These are phyloP conservation scores for Podabrus alpinus DNA, from an alignment of 2,888 invertebrate species.

Conservation along the genomic window DNA sequence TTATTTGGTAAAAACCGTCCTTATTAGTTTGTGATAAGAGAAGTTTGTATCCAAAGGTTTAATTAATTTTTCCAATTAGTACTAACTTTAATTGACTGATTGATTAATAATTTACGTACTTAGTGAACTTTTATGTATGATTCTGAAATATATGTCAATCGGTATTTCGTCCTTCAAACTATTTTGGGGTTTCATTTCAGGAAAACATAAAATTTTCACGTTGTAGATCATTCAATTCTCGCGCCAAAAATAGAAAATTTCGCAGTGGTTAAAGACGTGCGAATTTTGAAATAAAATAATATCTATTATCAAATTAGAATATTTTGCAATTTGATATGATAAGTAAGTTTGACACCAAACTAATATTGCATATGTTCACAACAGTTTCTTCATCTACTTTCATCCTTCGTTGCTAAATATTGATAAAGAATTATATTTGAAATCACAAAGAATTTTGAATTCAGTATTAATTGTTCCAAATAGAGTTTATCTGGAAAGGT, in stretches of 20 bases:
- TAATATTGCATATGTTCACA: neutral
- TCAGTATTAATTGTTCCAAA: neutral
- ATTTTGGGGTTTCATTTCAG: neutral
- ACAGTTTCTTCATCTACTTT: neutral
- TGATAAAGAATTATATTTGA: neutral
- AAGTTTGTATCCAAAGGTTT: neutral
- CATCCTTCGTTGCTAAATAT: neutral
- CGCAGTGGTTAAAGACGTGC: neutral
- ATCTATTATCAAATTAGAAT: neutral
- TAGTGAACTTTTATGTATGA: neutral
- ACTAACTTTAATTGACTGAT: neutral
- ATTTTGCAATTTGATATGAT: neutral
- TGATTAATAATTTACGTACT: neutral
- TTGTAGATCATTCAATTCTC: neutral
- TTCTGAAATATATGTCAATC: neutral
- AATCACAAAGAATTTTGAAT: neutral
- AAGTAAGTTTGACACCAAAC: no score
- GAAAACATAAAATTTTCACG: neutral
- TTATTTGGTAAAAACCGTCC: no score
- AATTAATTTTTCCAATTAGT: neutral
- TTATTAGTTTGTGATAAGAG: neutral
- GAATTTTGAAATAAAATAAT: neutral
- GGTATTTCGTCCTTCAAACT: neutral
- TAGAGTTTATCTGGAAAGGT: neutral
- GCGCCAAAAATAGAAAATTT: neutral